Percentiles rank a stretch among this genome's conserved stretches.
Evolutionary conservation across 2,113 vertebrate species (phyloP).

Genomic region (Scomber scombrus): DNA sequence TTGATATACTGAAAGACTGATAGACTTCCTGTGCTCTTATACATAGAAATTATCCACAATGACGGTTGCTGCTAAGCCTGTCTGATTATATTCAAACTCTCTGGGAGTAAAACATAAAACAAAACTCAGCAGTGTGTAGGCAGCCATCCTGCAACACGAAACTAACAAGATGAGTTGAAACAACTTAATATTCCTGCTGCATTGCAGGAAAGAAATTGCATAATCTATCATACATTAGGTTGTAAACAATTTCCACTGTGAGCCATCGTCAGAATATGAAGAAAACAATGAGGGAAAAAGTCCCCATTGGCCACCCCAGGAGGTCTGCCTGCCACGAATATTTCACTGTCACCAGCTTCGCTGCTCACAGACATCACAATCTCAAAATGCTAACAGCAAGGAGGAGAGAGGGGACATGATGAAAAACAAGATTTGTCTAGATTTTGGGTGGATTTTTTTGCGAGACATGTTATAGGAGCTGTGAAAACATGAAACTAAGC

Average conservation of each 20-base stretch:
- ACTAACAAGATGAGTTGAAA: slow-evolving; percentile 42
- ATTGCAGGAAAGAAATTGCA: slow-evolving; percentile 34
- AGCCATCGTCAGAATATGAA: slow-evolving; percentile 25
- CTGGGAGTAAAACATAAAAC: neutral
- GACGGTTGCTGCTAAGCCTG: slow-evolving; percentile 9
- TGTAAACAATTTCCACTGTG: slow-evolving; percentile 45
- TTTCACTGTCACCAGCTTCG: slow-evolving; percentile 14
- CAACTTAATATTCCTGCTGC: slow-evolving; percentile 51
- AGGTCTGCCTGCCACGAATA: slow-evolving; percentile 36
- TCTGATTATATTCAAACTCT: slow-evolving; percentile 28
- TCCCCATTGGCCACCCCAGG: slow-evolving; percentile 13
- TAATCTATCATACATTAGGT: slow-evolving; percentile 46
- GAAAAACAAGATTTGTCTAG: slow-evolving; percentile 9
- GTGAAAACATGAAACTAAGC: slow-evolving; percentile 12
- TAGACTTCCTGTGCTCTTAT: slow-evolving; percentile 8
- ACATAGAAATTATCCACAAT: slow-evolving; percentile 26
- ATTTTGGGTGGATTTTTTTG: slow-evolving; percentile 15
- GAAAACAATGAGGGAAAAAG: slow-evolving; percentile 38
- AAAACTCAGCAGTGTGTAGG: neutral
- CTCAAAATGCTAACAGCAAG: neutral
- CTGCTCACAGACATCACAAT: neutral
- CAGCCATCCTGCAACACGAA: slow-evolving; percentile 13
- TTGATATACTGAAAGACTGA: neutral
- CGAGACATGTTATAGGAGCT: neutral
- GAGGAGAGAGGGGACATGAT: neutral